Percentiles rank a stretch among this genome's conserved stretches.
Conservation (phyloP, 2,888 invertebrate species). For the Seira musarum region DNA sequence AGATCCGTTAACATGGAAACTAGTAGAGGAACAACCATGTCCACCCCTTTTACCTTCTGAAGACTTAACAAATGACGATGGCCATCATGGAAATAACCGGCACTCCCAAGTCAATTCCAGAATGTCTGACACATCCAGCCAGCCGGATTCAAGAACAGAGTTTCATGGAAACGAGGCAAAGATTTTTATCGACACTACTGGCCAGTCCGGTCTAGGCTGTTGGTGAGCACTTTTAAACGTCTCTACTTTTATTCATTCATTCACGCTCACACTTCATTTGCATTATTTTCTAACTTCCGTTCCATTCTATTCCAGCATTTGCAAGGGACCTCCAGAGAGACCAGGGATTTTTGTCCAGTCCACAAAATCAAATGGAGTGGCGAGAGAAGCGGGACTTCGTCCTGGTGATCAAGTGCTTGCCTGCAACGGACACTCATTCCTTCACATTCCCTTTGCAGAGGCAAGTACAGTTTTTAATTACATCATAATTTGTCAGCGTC, state of each 20-base stretch:
- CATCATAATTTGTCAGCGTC: too few species aligned
- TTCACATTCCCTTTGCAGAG: constrained; percentile 85
- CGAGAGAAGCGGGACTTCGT: constrained; percentile 87
- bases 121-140: constrained; percentile 67
- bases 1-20: constrained; percentile 89
- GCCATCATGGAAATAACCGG: constrained; percentile 42
- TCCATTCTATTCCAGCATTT: constrained; percentile 77
- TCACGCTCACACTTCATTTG: too few species aligned
- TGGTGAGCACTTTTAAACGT: too few species aligned
- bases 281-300: background rate
- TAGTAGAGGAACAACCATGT: constrained; percentile 76
- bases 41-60: constrained; percentile 40
- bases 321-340: constrained; percentile 89
- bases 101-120: constrained; percentile 52
- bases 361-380: constrained; percentile 90
- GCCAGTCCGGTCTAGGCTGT: constrained; percentile 68
- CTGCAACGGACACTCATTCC: constrained; percentile 83
- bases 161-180: constrained; percentile 67
- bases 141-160: constrained; percentile 64
- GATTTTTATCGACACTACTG: constrained; percentile 68
- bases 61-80: constrained; percentile 48
- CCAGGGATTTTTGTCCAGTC: constrained; percentile 93
- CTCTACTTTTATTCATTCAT: too few species aligned
- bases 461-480: constrained; percentile 74
- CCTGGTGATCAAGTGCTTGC: constrained; percentile 93